Evolutionary conservation across 1,140 invertebrate species (phyloP).

Genomic region (Brachionus rubens): DNA sequence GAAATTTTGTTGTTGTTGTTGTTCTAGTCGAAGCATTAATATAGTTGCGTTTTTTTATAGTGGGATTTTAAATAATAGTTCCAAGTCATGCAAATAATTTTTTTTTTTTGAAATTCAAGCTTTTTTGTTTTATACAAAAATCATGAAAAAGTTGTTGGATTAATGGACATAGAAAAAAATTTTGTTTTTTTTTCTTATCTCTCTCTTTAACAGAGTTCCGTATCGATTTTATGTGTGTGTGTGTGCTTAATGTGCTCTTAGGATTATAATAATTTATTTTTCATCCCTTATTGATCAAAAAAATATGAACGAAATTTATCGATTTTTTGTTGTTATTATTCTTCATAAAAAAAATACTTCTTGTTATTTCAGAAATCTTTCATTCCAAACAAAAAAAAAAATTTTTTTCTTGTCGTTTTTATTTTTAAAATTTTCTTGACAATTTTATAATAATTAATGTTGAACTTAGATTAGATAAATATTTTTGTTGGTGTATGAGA

Average conservation of each 20-base stretch:
- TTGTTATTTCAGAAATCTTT: no score
- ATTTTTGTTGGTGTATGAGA: no score
- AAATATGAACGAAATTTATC: conserved; percentile 35
- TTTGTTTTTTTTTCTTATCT: no score
- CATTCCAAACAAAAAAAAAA: no score
- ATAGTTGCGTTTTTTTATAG: conserved; percentile 11
- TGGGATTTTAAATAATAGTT: conserved; percentile 40
- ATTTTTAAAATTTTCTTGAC: conserved; percentile 28
- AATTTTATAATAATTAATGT: neutral
- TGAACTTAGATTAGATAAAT: no score
- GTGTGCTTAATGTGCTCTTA: neutral
- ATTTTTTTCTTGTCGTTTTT: neutral
- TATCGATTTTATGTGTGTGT: conserved; percentile 17
- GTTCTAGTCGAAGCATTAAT: no score
- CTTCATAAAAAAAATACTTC: no score
- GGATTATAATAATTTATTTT: conserved; percentile 42
- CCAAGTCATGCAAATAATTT: conserved; percentile 32
- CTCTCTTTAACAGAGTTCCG: neutral
- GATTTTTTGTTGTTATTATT: conserved; percentile 42
- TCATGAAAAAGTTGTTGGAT: conserved; percentile 6
- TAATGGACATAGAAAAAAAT: neutral
- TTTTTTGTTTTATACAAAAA: neutral
- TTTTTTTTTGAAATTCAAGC: conserved; percentile 39
- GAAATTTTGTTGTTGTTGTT: neutral
- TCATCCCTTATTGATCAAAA: conserved; percentile 41